Conservation (phyloP, 92 coral and sea anemone species). For the Epizoanthus rinbou region DNA sequence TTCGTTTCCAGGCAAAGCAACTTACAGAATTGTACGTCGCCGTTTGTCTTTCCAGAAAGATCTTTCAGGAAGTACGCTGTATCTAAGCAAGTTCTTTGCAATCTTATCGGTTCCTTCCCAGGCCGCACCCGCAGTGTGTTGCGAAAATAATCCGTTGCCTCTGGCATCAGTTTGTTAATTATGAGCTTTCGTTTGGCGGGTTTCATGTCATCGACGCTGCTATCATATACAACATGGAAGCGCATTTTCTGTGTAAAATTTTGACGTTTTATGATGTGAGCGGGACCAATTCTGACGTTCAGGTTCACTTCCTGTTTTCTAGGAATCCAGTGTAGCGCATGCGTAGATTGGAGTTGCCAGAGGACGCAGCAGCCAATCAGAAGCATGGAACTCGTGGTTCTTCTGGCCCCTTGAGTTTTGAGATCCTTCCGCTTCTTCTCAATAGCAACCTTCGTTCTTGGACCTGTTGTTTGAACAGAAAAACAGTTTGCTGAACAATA, state of each 20-base stretch:
- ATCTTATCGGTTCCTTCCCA: slow-evolving; percentile 65
- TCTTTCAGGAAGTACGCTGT: slow-evolving; percentile 91
- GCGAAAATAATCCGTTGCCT: slow-evolving; percentile 88
- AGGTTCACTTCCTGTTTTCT: slow-evolving; percentile 89
- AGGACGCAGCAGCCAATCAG: slow-evolving; percentile 35
- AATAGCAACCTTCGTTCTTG: background rate
- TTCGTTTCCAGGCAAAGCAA: slow-evolving; percentile 82
- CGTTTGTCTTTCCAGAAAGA: slow-evolving; percentile 56
- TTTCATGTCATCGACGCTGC: slow-evolving; percentile 67
- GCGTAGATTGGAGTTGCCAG: slow-evolving; percentile 40
- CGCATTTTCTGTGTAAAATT: slow-evolving; percentile 84
- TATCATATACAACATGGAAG: slow-evolving; percentile 89
- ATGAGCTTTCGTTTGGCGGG: slow-evolving; percentile 62
- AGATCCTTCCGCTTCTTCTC: background rate
- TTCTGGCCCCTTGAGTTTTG: background rate
- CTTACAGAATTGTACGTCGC: slow-evolving; percentile 89
- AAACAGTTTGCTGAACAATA: no score
- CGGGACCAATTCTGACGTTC: slow-evolving; percentile 81
- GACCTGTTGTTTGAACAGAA: slow-evolving; percentile 1
- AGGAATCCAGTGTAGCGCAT: slow-evolving; percentile 93
- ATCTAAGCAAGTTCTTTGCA: slow-evolving; percentile 90
- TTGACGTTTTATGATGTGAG: slow-evolving; percentile 63
- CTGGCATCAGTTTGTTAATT: slow-evolving; percentile 81
- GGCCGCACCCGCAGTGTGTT: slow-evolving; percentile 85
- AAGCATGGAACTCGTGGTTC: slow-evolving; percentile 10